Base-by-base conservation (phyloP, 2,113 vertebrate genomes). In the Potamarius usumacintae region DNA sequence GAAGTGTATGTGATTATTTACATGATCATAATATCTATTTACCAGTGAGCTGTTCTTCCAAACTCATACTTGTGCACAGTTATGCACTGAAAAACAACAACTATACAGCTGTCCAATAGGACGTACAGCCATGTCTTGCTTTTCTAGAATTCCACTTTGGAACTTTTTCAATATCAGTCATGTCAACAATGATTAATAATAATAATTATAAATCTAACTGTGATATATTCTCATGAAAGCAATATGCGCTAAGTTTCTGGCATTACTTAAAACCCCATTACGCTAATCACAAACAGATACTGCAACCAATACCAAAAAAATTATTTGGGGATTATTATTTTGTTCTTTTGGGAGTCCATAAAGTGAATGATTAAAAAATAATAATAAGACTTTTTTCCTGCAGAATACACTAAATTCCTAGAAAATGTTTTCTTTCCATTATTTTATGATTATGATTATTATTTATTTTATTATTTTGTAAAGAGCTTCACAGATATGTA, bases 241-340 rank as follows among this genome's bases (percentile, higher is more conserved):
- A 91, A 89, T 87, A 89, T 88, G 86, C 74, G 53, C 79, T 60
- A 55, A 20, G 82, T 88, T 80, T 91, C 77, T 53, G 82, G 85
- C 92, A 91, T 92, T 82, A 86, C 89, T 87, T 86, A 89, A 77
- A 30, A 86, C 86, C 89, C 90, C 82, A 92, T 94, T 94, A 92
- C 82, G 76, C 62, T 91, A 94, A 96, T 92, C 79, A 91, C 91
- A 89, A 92, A 91, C 94, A 95, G 91, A 94, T 95, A 92, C 91
- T 87, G 81, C 72, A 91, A 87, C 76, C 86, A 89, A 90, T 72
- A 4, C 85, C 89, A 89, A 85, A 57, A 90, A 84, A 92, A 90
- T 89, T 65, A 92, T 90, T 92, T 89, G 90, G 69, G 88, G 74
- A 42, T 53, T 62, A 87, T 55, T 14, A 25, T 52, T 87, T 71